Base-by-base conservation (phyloP, 2,888 invertebrate species). In the Ypsolopha sequella region DNA sequence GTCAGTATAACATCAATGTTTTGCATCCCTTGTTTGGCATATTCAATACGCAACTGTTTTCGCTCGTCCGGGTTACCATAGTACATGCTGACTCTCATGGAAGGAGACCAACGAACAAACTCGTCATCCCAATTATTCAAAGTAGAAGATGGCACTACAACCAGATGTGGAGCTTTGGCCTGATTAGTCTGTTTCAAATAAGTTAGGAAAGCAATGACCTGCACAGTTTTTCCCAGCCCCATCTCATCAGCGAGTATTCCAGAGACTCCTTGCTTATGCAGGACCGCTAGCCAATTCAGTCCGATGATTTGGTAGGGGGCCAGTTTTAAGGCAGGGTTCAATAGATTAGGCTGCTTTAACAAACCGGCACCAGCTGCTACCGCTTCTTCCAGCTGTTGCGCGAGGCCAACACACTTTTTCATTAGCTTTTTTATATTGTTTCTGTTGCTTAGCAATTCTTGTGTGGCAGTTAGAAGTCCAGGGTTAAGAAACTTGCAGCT, bases 191-290 rank as follows among this genome's bases (percentile, higher is more conserved):
- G 95, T 75, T 96, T 93, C 13, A 98, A 84, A 70, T 97, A 94
- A 0, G 96, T 94, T 0, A 97, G 87, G 77, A 97, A 97, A 0
- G 97, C 91, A 57, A 97, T 96, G n/a, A 96, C 93, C 75, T 97
- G 97, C 56, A 97, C 92, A 0, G 97, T 97, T 80, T 97, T 97
- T 6, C 97, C 97, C 2, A 97, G 84, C 0, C 97, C 97, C 98
- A 99, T 99, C 87, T 99, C 98, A 73, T 99, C 98, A 0, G 98
- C 98, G 56, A 99, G 85, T 64, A 99, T 98, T 0, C 97, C 97
- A 66, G 98, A 98, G 43, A 98, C 92, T 10, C 93, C 91, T 65
- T 97, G 95, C 55, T 92, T 90, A 74, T 97, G 94, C 77, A 98
- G 91, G 0, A 98, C 92, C 0, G 93, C 92, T 24, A 98, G 80